Evolutionary conservation across 2,113 vertebrate genomes (phyloP).

Genomic region (Campylomormyrus tamandua): DNA sequence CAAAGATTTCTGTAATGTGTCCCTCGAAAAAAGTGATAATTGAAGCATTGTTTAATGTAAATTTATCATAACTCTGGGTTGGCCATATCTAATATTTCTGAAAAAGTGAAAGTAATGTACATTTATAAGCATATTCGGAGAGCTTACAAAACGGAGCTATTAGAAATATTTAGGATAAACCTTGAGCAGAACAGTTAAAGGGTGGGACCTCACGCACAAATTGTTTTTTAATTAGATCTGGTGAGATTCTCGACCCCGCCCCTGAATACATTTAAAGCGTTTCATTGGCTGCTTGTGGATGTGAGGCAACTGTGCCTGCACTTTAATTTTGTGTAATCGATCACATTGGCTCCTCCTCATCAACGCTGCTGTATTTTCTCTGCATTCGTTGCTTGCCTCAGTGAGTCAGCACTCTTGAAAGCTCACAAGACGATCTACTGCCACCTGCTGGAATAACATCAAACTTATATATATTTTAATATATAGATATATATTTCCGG

Average conservation of each 20-base stretch:
- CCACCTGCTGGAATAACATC: conserved; percentile 40
- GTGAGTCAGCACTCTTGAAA: conserved; percentile 48
- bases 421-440: conserved; percentile 36
- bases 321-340: neutral
- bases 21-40: neutral
- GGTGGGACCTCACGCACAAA: neutral
- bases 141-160: neutral
- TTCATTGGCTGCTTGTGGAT: conserved; percentile 21
- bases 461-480: neutral
- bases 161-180: neutral
- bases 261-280: neutral
- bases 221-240: neutral
- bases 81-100: neutral
- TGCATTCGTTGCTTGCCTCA: neutral
- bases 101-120: neutral
- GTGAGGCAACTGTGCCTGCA: conserved; percentile 11
- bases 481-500: neutral
- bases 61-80: neutral
- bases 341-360: conserved; percentile 4
- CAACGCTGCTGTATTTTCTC: neutral
- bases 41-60: neutral
- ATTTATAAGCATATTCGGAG: neutral
- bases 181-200: neutral
- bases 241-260: conserved; percentile 20
- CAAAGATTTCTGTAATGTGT: neutral